Evolutionary conservation across 1,140 invertebrate species (phyloP), one percentile per base, ranked within the genome.

Genomic region (Drosophila subobscura): DNA sequence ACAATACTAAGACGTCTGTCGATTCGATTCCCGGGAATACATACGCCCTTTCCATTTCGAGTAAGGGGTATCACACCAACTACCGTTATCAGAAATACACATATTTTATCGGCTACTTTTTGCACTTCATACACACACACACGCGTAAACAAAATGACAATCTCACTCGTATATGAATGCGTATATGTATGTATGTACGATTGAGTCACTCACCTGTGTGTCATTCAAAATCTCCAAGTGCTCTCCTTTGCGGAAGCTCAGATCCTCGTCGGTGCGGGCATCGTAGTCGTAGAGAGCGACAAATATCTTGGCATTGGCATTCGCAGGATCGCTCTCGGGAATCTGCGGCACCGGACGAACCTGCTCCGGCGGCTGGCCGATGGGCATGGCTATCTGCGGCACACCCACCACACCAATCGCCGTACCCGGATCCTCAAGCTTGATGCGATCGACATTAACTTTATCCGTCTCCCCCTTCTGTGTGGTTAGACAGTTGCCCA

Each of bases 251-350:
- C 98, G 95, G 93, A 99, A 99, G 92, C 97, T 98, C 56, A 99
- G 93, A 93, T 99, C 99, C 92, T 99, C 98, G 92, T 99, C 98
- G 23, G 99, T 99, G 77, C 99, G 94, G 33, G 99, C 98, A 94
- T 99, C 98, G 92, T 99, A 99, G 93, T 99, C 98, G 92, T 99
- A 99, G 14, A 99, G 93, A 37, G 99, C 98, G 33, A 99, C 97
- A 93, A 99, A 99, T 88, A 99, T 96, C 92, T 96, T 96, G 63
- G 96, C 95, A 84, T 94, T 95, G 79, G 94, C 93, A 60, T 93
- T 93, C 61, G 95, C 93, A 0, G 94, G 91, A 74, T 95, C 94
- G 37, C 94, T 94, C 54, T 94, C 94, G 72, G 94, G 93, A 53
- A 92, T 91, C 53, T 92, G 92, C 12, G 92, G 92, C n/a, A 92